Evolutionary conservation across 2,888 invertebrate genomes (phyloP), one percentile per base, ranked within the genome.

Genomic region (Spodoptera picta): DNA sequence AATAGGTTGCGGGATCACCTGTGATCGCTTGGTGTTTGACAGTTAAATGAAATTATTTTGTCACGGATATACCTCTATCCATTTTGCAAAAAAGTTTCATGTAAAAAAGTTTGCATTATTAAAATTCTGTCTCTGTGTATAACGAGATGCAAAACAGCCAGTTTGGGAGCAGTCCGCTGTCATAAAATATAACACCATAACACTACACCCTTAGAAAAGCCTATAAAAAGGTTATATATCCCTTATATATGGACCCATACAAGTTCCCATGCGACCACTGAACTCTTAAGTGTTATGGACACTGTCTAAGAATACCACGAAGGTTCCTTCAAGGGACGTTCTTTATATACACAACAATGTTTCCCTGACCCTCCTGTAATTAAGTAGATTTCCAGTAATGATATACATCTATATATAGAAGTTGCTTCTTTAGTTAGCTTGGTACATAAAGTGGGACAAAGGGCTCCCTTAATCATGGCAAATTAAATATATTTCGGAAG

Each of bases 151-250:
- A 61, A 24, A 49, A 50, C 57, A 54, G 46, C 24, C 42, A 44
- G 36, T 53, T 48, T 42, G 19, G 41, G 41, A 48, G 42, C 31
- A 73, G 47, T 55, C 46, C 43, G 41, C 31, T 11, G 19, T 31
- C 44, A 54, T 74, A 74, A 74, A 70, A 74, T 54, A 57, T 57
- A 70, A 70, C 42, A 54, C 53, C 56, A 54, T 57, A 19, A n/a
- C 64, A 51, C 53, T 54, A 62, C 44, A 74, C 70, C 74, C 70
- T 69, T 56, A 69, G 46, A 56, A 50, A 62, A 3, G 56, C 10
- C 47, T 57, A 70, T 69, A 70, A 69, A 74, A 56, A 61, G 55
- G 63, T 49, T 43, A 74, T 49, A 14, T 53, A 46, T n/a, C n/a
- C n/a, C n/a, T n/a, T n/a, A 46, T 44, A 47, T 47, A 46, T 11